Conservation (phyloP, 2,113 vertebrate species). For the Chaenogobius annularis region DNA sequence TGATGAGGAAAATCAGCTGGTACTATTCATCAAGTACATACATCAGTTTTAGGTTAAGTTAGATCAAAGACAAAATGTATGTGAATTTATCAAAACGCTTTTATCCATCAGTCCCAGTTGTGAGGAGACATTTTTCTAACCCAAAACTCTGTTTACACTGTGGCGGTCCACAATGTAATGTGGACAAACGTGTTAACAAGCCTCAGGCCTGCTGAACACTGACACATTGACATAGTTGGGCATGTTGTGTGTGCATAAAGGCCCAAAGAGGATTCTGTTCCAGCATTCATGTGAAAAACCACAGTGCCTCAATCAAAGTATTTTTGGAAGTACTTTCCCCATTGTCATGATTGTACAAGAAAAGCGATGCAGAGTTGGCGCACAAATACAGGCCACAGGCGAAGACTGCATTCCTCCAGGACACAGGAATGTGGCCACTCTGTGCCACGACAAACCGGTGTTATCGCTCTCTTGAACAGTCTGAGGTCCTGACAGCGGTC, state of each 20-base stretch:
- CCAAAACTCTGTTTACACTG: slow-evolving; percentile 53
- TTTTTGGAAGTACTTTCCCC: slow-evolving; percentile 58
- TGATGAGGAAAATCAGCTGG: neutral
- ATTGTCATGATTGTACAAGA: slow-evolving; percentile 47
- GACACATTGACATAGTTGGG: slow-evolving; percentile 54
- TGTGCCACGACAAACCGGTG: slow-evolving; percentile 58
- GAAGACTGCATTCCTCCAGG: slow-evolving; percentile 67
- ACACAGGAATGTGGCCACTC: slow-evolving; percentile 67
- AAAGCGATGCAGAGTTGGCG: slow-evolving; percentile 47
- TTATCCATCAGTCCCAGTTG: slow-evolving; percentile 20
- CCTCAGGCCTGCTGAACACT: slow-evolving; percentile 46
- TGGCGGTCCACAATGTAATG: slow-evolving; percentile 37
- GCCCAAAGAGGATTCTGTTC: slow-evolving; percentile 30
- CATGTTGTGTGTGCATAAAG: slow-evolving; percentile 20
- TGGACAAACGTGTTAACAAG: slow-evolving; percentile 61
- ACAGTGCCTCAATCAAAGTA: slow-evolving; percentile 48
- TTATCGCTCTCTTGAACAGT: slow-evolving; percentile 63
- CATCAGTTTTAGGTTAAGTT: too few species aligned
- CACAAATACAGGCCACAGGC: slow-evolving; percentile 70
- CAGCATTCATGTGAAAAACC: slow-evolving; percentile 45
- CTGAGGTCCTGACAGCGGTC: slow-evolving; percentile 67
- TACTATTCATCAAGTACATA: too few species aligned
- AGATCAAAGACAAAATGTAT: too few species aligned
- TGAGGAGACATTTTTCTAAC: slow-evolving; percentile 47
- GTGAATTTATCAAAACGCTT: too few species aligned